Conservation (phyloP, 2,888 invertebrate genomes). For the Phaonia tiefii region DNA sequence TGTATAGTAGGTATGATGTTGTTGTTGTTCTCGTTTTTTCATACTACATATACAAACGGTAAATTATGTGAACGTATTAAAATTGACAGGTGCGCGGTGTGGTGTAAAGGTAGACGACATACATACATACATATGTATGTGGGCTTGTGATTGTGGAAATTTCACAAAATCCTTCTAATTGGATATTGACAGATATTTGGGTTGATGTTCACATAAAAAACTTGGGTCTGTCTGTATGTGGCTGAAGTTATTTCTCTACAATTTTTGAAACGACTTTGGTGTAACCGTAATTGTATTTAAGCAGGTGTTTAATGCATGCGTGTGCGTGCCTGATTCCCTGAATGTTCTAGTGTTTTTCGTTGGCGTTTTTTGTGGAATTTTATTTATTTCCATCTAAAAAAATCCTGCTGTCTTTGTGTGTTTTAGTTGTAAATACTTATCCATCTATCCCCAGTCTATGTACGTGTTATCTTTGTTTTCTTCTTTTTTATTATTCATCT, state of each 20-base stretch:
- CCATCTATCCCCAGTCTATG: not conserved
- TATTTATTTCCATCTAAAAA: constrained; percentile 21
- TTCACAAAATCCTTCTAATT: not conserved
- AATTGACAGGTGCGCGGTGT: not conserved
- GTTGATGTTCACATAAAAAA: too few relatives aligned
- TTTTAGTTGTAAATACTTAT: not conserved
- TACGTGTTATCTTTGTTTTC: not conserved
- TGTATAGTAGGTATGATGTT: not conserved
- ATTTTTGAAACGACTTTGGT: constrained; percentile 2
- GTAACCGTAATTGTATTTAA: constrained; percentile 1
- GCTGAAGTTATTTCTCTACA: too few relatives aligned
- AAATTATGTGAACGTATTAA: constrained; percentile 38
- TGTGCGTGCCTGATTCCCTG: too few relatives aligned
- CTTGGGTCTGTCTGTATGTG: too few relatives aligned
- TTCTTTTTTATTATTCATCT: not conserved
- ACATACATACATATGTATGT: constrained; percentile 9
- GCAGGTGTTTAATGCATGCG: constrained; percentile 29
- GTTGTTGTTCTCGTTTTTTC: not conserved
- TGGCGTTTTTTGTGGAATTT: constrained; percentile 27
- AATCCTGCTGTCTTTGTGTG: not conserved
- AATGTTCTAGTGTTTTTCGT: too few relatives aligned
- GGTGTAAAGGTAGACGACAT: constrained; percentile 15
- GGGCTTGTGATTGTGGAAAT: not conserved
- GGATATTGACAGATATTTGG: too few relatives aligned
- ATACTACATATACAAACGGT: constrained; percentile 45